Evolutionary conservation across 2,113 vertebrate genomes (phyloP), one percentile per base, ranked within the genome.

Genomic region (Regulus satrapa): DNA sequence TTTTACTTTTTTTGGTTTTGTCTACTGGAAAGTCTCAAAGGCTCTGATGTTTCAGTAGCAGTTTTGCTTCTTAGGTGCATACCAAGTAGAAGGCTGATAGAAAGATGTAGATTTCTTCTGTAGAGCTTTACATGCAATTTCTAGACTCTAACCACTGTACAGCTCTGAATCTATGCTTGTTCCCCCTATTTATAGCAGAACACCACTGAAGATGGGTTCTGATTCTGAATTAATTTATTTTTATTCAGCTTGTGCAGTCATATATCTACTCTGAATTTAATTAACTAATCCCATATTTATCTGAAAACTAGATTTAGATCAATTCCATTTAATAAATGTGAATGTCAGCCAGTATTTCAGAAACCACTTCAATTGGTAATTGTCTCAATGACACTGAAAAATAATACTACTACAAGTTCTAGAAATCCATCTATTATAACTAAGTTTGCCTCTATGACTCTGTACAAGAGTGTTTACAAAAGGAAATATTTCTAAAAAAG

Each of bases 301-400:
- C 48, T 77, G 52, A 73, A 88, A 85, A 67, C 45, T 62, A 75
- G 40, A 89, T 58, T 24, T 45, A 68, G 5, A 64, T 68, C 16
- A 67, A 67, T 81, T 78, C 14, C 19, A 63, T 66, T 87, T 88
- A 91, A 75, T 12, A 78, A 90, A 72, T 0, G 0, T 2, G 1
- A 66, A 46, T 31, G 26, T 49, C 41, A 92, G 17, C 0, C 1
- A 46, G 21, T 66, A 59, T 54, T 66, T 76, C 0, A 0, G 34
- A 79, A 94, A 88, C 14, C 3, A 18, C 14, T 75, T 25, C 54
- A 85, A 79, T 0, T 32, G 12, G 9, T 68, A 62, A 46, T 68
- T 20, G 4, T 76, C 52, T 76, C 17, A 10, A 45, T 69, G 59
- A 19, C 45, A 78, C 2, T 21, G 14, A 94, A 92, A 29, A 12